A percentile compares a stretch with the other conserved stretches of the same genome.
These are phyloP conservation scores for Harpegnathos saltator DNA, from an alignment of 1,140 invertebrate genomes.

Conservation along the genomic window DNA sequence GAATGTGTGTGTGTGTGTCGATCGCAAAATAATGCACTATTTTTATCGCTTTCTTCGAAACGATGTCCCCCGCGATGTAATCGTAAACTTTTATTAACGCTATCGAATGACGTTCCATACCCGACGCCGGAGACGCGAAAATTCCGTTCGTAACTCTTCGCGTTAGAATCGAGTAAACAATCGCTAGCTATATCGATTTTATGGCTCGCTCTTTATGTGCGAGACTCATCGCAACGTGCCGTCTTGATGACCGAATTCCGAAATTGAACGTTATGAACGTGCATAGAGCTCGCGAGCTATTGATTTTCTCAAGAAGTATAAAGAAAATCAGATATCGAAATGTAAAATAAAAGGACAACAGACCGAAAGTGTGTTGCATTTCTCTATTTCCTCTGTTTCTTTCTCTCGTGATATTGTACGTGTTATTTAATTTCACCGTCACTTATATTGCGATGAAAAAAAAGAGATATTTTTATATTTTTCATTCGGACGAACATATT, in stretches of 20 bases:
- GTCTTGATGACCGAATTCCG: not conserved
- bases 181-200: conserved; percentile 39
- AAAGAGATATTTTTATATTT: not conserved
- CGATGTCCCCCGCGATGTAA: conserved; percentile 22
- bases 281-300: not conserved
- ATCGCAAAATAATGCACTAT: conserved; percentile 14
- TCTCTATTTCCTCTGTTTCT: too few relatives aligned
- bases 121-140: not conserved
- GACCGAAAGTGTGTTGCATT: too few relatives aligned
- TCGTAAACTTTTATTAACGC: conserved; percentile 52
- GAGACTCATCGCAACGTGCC: not conserved
- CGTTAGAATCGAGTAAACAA: conserved; percentile 51
- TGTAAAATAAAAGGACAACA: not conserved
- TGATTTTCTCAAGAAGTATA: not conserved
- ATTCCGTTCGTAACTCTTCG: conserved; percentile 33
- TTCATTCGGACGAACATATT: not conserved
- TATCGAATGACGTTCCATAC: conserved; percentile 10
- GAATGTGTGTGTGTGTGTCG: conserved; percentile 8
- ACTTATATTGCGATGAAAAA: too few relatives aligned
- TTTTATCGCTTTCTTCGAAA: conserved; percentile 32
- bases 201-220: not conserved
- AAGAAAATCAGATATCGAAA: not conserved
- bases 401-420: too few relatives aligned
- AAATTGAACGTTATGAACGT: conserved; percentile 17
- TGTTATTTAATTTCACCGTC: too few relatives aligned